These are phyloP conservation scores for Trichonephila clavata DNA, from an alignment of 1,140 invertebrate species.

Conservation along the genomic window DNA sequence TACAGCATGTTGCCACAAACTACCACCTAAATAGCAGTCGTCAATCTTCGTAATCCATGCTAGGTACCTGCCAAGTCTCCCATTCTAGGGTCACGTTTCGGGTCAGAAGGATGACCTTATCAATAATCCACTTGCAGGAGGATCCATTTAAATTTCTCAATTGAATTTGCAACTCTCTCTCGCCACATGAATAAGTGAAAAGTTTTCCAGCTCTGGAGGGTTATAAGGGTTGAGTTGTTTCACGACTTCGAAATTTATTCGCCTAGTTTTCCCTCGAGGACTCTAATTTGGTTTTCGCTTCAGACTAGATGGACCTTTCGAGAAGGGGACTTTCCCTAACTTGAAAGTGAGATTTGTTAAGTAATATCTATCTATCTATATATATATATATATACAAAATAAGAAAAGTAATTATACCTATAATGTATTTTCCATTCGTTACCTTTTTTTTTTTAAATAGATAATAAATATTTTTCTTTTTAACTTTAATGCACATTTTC, in stretches of 20 bases:
- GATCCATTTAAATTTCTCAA: constrained; percentile 29
- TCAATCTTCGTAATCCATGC: not conserved
- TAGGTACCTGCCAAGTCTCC: constrained; percentile 2
- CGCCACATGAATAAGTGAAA: constrained; percentile 31
- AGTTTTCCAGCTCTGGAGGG: not conserved
- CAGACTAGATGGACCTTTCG: too few species aligned
- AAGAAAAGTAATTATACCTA: too few species aligned
- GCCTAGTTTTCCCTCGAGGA: not conserved
- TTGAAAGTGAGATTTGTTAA: not conserved
- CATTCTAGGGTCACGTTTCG: constrained; percentile 61
- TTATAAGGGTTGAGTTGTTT: constrained; percentile 51
- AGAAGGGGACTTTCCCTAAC: not conserved
- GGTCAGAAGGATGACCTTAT: constrained; percentile 54
- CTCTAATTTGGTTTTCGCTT: not conserved
- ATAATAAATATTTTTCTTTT: too few species aligned
- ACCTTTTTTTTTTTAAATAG: too few species aligned
- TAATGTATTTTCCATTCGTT: too few species aligned
- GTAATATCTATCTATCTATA: too few species aligned
- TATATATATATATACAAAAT: too few species aligned
- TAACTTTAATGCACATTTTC: too few species aligned
- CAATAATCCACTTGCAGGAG: not conserved
- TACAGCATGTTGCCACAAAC: not conserved
- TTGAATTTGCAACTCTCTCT: constrained; percentile 40
- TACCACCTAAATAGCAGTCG: not conserved
- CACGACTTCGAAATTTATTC: constrained; percentile 10